A percentile compares a stretch with the other conserved stretches of the same genome.
Conservation (phyloP, 2,113 vertebrate species). For the Nibea albiflora region DNA sequence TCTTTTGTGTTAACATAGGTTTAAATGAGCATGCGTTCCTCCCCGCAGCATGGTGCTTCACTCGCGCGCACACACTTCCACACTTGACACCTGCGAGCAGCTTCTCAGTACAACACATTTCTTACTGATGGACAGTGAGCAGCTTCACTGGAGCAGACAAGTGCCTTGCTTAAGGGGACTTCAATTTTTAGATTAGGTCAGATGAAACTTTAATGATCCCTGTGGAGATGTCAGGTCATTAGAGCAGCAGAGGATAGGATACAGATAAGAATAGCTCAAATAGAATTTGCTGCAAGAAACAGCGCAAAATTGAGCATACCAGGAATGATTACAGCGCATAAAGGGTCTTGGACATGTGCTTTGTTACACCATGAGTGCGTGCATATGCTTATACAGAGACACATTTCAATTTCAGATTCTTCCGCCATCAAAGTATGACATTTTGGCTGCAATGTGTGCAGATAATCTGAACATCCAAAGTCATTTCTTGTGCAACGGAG, state of each 20-base stretch:
- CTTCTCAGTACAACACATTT: constrained; percentile 25
- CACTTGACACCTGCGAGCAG: constrained; percentile 31
- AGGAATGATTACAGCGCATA: constrained; percentile 14
- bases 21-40: constrained; percentile 31
- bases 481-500: constrained; percentile 50
- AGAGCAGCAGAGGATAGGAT: constrained; percentile 55
- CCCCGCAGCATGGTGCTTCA: constrained; percentile 16
- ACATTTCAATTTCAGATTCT: constrained; percentile 23
- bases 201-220: constrained; percentile 78
- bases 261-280: constrained; percentile 65
- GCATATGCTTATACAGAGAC: background rate
- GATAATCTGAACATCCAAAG: constrained; percentile 50
- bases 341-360: background rate
- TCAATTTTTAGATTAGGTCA: constrained; percentile 75
- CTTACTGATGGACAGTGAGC: constrained; percentile 58
- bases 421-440: constrained; percentile 25
- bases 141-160: constrained; percentile 68
- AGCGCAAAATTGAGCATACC: background rate
- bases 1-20: constrained; percentile 23
- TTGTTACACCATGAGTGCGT: background rate
- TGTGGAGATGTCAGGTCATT: constrained; percentile 71
- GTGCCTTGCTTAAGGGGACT: constrained; percentile 67
- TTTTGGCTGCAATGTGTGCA: constrained; percentile 38
- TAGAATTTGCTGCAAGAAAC: constrained; percentile 25
- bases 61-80: background rate